Conservation (phyloP, 2,113 vertebrate species). For the Ciconia boyciana region DNA sequence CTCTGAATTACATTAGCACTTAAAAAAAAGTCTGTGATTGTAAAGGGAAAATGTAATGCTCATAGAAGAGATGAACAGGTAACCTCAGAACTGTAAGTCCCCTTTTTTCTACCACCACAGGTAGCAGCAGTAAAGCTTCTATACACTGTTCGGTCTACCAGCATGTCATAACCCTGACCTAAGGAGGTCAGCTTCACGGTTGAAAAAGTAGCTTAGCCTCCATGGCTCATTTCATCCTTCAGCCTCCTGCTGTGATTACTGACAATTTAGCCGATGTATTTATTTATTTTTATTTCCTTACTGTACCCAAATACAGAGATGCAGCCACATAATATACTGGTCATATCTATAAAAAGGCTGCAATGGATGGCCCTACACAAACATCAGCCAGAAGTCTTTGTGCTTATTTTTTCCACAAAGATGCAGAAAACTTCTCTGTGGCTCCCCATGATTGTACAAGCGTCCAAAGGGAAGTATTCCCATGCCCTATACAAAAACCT, state of each 20-base stretch:
- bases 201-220: slow-evolving; percentile 31
- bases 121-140: background rate
- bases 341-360: background rate
- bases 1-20: background rate
- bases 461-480: background rate
- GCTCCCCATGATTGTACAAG: background rate
- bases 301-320: background rate
- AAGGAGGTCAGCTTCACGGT: background rate
- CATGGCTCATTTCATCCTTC: slow-evolving; percentile 36
- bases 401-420: background rate
- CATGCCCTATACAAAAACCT: background rate
- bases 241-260: slow-evolving; percentile 46
- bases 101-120: background rate
- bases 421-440: background rate
- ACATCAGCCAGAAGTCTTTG: background rate
- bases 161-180: slow-evolving; percentile 23
- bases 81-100: background rate
- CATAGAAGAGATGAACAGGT: background rate
- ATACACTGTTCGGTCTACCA: background rate
- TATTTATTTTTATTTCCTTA: slow-evolving; percentile 43
- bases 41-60: background rate
- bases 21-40: background rate
- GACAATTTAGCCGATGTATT: slow-evolving; percentile 19
- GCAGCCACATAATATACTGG: background rate
- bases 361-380: background rate